phyloP scores from a whole-genome alignment of 2,888 invertebrate species.

The Acrobasis suavella region DNA sequence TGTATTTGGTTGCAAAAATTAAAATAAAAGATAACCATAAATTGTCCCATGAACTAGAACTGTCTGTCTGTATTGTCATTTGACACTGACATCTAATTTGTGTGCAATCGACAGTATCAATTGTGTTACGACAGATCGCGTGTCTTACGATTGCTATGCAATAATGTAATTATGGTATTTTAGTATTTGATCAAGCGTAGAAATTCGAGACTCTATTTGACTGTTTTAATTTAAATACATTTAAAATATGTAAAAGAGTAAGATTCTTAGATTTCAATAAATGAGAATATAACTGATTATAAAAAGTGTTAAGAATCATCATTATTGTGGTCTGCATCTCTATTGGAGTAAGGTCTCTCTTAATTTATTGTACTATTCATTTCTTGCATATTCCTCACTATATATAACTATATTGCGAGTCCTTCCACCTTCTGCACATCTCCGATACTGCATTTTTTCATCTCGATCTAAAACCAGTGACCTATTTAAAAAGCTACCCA shows the following conservation, averaged over 20 bases:
- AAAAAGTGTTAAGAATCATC: no score
- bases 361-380: no score
- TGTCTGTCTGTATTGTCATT: neutral
- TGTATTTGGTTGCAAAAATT: neutral
- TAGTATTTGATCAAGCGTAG: neutral
- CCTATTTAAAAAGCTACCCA: slow-evolving; percentile 19
- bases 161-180: neutral
- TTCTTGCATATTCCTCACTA: no score
- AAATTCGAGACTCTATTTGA: neutral
- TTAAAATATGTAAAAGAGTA: no score
- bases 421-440: neutral
- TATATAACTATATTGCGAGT: neutral
- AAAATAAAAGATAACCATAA: neutral
- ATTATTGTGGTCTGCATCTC: no score
- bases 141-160: neutral
- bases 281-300: no score
- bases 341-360: no score
- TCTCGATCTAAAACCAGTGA: slow-evolving; percentile 24
- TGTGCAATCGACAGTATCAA: neutral
- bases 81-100: slow-evolving; percentile 1
- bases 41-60: neutral
- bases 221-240: neutral
- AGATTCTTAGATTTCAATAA: no score
- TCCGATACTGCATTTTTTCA: slow-evolving; percentile 19
- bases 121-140: neutral